phyloP scores from a whole-genome alignment of 2,113 vertebrate genomes.

The Cephalopterus ornatus region DNA sequence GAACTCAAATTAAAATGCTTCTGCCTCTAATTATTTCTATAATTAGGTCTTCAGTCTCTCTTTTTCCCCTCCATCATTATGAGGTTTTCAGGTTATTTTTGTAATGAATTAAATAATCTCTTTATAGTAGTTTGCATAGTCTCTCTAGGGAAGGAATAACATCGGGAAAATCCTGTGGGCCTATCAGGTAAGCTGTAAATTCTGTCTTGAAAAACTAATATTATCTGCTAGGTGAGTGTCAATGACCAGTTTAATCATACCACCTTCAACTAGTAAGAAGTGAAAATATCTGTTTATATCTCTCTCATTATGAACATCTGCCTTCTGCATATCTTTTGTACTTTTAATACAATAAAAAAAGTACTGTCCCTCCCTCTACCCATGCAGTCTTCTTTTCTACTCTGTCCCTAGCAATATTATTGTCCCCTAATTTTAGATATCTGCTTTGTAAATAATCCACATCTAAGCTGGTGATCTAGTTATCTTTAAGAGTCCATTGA shows the following conservation, averaged over 20 bases:
- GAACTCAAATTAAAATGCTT: background rate
- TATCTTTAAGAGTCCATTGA: background rate
- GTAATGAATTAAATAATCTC: background rate
- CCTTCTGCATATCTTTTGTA: background rate
- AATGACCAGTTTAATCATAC: fast-evolving
- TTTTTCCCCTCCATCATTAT: background rate
- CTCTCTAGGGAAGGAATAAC: background rate
- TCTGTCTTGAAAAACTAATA: background rate
- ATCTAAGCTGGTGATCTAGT: background rate
- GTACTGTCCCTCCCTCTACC: fast-evolving
- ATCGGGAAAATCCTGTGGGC: background rate
- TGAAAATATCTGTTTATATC: background rate
- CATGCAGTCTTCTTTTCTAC: background rate
- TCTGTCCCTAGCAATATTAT: background rate
- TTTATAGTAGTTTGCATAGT: background rate
- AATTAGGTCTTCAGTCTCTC: background rate
- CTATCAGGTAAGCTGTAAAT: background rate
- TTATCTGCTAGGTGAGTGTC: background rate
- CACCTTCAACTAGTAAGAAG: background rate
- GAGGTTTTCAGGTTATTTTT: background rate
- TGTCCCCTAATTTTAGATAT: background rate
- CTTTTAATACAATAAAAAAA: background rate
- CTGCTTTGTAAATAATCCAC: background rate
- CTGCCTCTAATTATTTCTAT: background rate
- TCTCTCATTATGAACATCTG: background rate